phyloP scores from a whole-genome alignment of 2,113 vertebrate species.

The Platichthys flesus region DNA sequence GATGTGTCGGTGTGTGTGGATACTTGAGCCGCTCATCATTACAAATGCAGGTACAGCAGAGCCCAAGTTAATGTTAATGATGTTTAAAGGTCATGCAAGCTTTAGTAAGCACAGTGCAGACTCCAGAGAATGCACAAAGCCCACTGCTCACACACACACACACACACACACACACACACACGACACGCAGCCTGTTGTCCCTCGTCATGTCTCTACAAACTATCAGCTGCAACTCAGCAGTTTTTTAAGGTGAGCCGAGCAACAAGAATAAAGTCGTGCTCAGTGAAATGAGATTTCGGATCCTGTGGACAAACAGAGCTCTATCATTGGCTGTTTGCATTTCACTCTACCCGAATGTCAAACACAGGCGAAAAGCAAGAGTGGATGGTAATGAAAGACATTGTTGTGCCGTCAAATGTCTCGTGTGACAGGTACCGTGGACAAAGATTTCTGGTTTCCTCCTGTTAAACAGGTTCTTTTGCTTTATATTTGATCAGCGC shows the following conservation, averaged over 20 bases:
- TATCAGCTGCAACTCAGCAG: constrained; percentile 16
- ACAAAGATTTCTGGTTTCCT: background rate
- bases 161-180: background rate
- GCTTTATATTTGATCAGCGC: constrained; percentile 37
- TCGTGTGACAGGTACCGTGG: background rate
- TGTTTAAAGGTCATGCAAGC: constrained; percentile 75
- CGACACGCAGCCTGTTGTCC: constrained; percentile 8
- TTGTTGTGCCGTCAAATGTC: background rate
- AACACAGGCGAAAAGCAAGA: background rate
- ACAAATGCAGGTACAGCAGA: constrained; percentile 39
- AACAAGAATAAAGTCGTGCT: background rate
- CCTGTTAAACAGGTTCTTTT: background rate
- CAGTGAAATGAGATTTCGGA: background rate
- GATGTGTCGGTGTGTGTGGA: background rate
- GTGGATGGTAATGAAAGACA: background rate
- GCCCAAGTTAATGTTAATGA: constrained; percentile 62
- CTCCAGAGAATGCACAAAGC: constrained; percentile 22
- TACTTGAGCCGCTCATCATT: constrained; percentile 25
- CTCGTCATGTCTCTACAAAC: background rate
- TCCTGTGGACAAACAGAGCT: background rate
- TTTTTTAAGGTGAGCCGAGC: constrained; percentile 5
- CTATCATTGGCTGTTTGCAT: background rate
- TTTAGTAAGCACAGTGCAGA: constrained; percentile 29
- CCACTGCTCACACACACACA: background rate
- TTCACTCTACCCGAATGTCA: background rate